Conservation (phyloP, 2,888 invertebrate species). For the Philopedon plagiatum region DNA sequence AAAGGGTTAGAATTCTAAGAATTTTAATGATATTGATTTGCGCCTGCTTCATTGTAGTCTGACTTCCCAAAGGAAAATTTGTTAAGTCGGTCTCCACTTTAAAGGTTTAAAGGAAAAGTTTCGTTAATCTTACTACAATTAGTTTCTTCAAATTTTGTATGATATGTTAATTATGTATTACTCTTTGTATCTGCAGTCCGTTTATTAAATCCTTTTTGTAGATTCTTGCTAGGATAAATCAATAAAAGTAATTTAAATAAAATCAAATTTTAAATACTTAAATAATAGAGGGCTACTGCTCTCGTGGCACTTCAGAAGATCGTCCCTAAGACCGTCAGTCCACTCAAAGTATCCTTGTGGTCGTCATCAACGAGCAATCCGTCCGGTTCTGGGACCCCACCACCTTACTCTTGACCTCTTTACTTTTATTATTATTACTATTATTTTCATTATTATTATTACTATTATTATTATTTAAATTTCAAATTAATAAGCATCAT, state of each 20-base stretch:
- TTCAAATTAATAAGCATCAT: no score
- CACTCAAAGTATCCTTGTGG: conserved; percentile 28
- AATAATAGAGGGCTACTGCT: not conserved
- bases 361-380: not conserved
- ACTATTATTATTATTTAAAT: no score
- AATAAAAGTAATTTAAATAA: no score
- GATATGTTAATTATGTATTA: not conserved
- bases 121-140: conserved; percentile 3
- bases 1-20: conserved; percentile 22
- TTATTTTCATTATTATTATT: no score
- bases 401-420: conserved; percentile 1
- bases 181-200: no score
- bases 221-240: no score
- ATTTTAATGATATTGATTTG: conserved; percentile 25
- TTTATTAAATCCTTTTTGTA: no score
- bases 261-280: no score
- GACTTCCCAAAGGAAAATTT: not conserved
- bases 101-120: conserved; percentile 2
- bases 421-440: no score
- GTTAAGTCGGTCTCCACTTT: conserved; percentile 1
- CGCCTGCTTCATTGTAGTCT: not conserved
- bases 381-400: not conserved
- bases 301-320: conserved; percentile 22
- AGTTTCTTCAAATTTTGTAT: not conserved
- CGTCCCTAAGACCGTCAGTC: no score